Evolutionary conservation across 2,888 invertebrate species (phyloP), one percentile per base, ranked within the genome.

Genomic region (Sinelater perroti): DNA sequence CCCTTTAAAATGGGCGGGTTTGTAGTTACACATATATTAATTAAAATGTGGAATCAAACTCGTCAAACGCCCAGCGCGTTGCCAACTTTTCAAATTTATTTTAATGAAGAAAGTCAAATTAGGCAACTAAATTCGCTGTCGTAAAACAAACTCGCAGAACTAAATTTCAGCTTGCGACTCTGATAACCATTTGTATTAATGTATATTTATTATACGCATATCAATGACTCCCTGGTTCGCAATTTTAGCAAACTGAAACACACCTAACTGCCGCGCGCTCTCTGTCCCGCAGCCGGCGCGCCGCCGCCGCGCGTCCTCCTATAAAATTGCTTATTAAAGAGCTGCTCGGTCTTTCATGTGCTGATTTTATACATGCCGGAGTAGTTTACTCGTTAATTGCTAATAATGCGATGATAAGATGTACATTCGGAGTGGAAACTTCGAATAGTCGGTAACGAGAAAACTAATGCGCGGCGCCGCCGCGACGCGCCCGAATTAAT

Each of bases 121-220:
- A 67, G 64, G 63, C 47, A 61, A 52, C 47, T 56, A 60, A 62
- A 60, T 53, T 59, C 33, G 45, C 53, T 28, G 65, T 56, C 65
- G 53, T 66, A 44, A 63, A 66, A 64, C 63, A 61, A 61, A 61
- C 62, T 58, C 38, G 35, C 56, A 62, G 47, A 62, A 61, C 62
- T 60, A 60, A 58, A 64, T 63, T 61, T 61, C 56, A 55, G 57
- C 58, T 63, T 61, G 54, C 61, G 60, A 60, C 58, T 64, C 66
- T 69, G 71, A 69, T 69, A 71, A 70, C 72, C 71, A 73, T 75
- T 74, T 74, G 72, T 75, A 75, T 74, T 74, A 75, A 75, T 75
- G 74, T 73, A 73, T 73, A 75, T 74, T 74, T 73, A 74, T 60
- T 73, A 73, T 71, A 70, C 70, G 71, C 72, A 69, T 74, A 74